Evolutionary conservation across 2,888 invertebrate genomes (phyloP).

Genomic region (Dromius quadrimaculatus): DNA sequence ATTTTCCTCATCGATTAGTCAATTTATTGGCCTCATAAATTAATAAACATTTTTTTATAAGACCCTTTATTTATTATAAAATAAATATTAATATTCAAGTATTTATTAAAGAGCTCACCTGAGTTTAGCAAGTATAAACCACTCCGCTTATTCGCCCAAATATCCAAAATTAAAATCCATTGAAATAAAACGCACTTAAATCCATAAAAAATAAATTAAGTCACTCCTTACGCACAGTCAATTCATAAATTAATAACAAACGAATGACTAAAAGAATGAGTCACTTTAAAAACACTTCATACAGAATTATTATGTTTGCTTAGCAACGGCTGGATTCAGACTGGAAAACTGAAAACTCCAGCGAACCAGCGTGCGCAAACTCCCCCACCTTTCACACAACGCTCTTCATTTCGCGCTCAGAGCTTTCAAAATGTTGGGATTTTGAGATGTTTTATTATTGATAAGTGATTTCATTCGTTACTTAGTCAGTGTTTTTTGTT

Average conservation of each 20-base stretch:
- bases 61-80: no score
- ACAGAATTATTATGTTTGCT: neutral
- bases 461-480: no score
- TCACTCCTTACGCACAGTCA: neutral
- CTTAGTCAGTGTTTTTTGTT: no score
- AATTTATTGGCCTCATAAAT: no score
- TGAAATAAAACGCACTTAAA: neutral
- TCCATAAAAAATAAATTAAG: neutral
- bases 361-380: neutral
- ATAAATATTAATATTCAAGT: no score
- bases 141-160: neutral
- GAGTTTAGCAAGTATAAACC: neutral
- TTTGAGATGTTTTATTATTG: no score
- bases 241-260: neutral
- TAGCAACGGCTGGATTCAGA: neutral
- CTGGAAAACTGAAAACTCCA: neutral
- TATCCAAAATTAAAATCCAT: neutral
- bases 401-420: no score
- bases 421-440: no score
- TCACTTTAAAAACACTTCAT: neutral
- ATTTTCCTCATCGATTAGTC: no score
- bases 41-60: no score
- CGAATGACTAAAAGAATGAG: neutral
- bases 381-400: neutral
- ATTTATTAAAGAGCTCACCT: conserved; percentile 1